A percentile compares a stretch with the other conserved stretches of the same genome.
phyloP scores from a whole-genome alignment of 2,113 vertebrate species.

The Romanogobio albipinnatus region DNA sequence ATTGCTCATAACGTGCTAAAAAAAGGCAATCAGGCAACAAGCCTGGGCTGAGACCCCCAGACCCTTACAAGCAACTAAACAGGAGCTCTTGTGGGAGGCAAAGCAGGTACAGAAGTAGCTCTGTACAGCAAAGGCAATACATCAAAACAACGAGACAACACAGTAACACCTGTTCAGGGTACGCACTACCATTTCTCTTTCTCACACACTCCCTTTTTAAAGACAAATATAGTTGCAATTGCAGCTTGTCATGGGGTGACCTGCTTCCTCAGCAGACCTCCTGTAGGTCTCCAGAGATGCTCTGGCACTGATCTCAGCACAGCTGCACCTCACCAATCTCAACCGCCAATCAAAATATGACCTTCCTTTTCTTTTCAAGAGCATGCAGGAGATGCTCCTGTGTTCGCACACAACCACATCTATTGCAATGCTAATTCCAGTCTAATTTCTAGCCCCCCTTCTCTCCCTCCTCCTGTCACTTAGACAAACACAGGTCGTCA shows the following conservation, averaged over 20 bases:
- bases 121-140: slow-evolving; percentile 47
- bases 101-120: slow-evolving; percentile 37
- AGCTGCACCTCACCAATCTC: slow-evolving; percentile 53
- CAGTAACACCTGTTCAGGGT: slow-evolving; percentile 58
- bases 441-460: slow-evolving; percentile 45
- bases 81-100: slow-evolving; percentile 31
- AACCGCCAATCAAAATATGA: slow-evolving; percentile 10
- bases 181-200: slow-evolving; percentile 33
- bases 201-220: slow-evolving; percentile 23
- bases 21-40: slow-evolving; percentile 22
- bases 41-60: slow-evolving; percentile 19
- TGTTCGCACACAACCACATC: slow-evolving; percentile 7
- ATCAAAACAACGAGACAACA: slow-evolving; percentile 60
- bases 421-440: slow-evolving; percentile 17
- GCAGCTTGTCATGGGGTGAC: slow-evolving; percentile 55
- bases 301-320: slow-evolving; percentile 52
- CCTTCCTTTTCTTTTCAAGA: slow-evolving; percentile 40
- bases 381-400: not conserved
- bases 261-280: slow-evolving; percentile 57
- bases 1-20: not conserved
- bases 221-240: slow-evolving; percentile 52
- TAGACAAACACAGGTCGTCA: slow-evolving; percentile 53
- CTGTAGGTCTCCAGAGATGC: slow-evolving; percentile 49
- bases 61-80: slow-evolving; percentile 46
- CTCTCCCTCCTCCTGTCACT: slow-evolving; percentile 52